These are phyloP conservation scores for Hyaena hyaena DNA, from an alignment of 2,113 vertebrate genomes.

Conservation along the genomic window DNA sequence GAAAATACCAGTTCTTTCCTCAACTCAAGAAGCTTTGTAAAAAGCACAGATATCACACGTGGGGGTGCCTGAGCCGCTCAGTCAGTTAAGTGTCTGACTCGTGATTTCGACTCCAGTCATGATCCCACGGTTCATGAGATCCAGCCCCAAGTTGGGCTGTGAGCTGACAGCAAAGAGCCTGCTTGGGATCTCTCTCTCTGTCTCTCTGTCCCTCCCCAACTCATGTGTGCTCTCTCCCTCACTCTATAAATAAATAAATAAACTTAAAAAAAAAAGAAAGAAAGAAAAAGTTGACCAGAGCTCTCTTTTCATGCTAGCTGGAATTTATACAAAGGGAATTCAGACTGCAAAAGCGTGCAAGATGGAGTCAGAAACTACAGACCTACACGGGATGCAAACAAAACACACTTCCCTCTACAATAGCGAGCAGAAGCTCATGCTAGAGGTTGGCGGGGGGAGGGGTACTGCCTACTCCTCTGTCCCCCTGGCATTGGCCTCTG, in stretches of 20 bases:
- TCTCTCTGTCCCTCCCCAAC: no score
- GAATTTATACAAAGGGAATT: not conserved
- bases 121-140: no score
- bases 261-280: no score
- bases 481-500: not conserved
- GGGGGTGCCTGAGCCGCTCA: not conserved
- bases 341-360: not conserved
- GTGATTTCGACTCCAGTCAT: not conserved
- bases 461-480: fast-evolving
- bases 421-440: not conserved
- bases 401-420: not conserved
- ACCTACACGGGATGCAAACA: not conserved
- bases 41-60: not conserved
- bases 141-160: no score
- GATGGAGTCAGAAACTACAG: not conserved
- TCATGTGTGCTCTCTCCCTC: no score
- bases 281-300: not conserved
- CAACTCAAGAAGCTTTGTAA: not conserved
- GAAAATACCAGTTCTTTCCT: not conserved
- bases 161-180: no score
- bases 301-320: not conserved
- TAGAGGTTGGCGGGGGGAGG: not conserved
- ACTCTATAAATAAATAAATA: no score
- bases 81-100: not conserved
- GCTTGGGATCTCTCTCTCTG: no score